These are phyloP conservation scores for Pycnomerus fuliginosus DNA, from an alignment of 2,888 invertebrate genomes.

Conservation along the genomic window DNA sequence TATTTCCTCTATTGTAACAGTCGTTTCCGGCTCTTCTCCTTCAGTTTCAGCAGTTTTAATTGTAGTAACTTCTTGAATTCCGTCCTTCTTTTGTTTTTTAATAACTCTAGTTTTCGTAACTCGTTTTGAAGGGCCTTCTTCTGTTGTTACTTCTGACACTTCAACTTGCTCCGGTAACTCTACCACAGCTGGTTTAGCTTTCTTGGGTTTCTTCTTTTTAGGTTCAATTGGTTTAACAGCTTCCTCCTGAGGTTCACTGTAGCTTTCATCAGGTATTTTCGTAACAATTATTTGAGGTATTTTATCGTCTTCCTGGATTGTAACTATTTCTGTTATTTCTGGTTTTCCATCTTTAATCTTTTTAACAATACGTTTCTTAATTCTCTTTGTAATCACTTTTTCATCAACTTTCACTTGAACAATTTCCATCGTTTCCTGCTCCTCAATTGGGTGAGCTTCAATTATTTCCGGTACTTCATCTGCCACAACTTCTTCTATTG, in stretches of 20 bases:
- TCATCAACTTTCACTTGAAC: too few species aligned
- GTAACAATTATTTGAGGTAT: conserved; percentile 16
- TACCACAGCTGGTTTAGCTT: conserved; percentile 22
- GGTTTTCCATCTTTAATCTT: conserved; percentile 33
- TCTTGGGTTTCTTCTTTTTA: conserved; percentile 15
- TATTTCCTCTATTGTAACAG: conserved; percentile 40
- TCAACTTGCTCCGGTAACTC: conserved; percentile 43
- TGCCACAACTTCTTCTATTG: conserved; percentile 34
- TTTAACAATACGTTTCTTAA: conserved; percentile 39
- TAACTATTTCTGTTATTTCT: conserved; percentile 33
- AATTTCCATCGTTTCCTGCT: too few species aligned
- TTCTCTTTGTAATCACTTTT: conserved; percentile 39
- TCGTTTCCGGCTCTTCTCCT: conserved; percentile 52
- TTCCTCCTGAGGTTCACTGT: conserved; percentile 22
- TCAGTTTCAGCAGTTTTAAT: conserved; percentile 49
- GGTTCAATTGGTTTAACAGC: conserved; percentile 7
- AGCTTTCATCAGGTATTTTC: conserved; percentile 19
- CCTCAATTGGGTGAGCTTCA: conserved; percentile 27
- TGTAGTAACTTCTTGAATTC: conserved; percentile 52
- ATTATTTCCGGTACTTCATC: conserved; percentile 20
- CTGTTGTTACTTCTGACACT: conserved; percentile 40
- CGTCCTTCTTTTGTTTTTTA: conserved; percentile 49
- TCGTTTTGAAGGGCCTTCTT: conserved; percentile 49
- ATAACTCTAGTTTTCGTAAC: conserved; percentile 38
- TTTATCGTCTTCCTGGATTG: conserved; percentile 27